Conservation (phyloP, 2,888 invertebrate genomes). For the Tenthredo amoena region DNA sequence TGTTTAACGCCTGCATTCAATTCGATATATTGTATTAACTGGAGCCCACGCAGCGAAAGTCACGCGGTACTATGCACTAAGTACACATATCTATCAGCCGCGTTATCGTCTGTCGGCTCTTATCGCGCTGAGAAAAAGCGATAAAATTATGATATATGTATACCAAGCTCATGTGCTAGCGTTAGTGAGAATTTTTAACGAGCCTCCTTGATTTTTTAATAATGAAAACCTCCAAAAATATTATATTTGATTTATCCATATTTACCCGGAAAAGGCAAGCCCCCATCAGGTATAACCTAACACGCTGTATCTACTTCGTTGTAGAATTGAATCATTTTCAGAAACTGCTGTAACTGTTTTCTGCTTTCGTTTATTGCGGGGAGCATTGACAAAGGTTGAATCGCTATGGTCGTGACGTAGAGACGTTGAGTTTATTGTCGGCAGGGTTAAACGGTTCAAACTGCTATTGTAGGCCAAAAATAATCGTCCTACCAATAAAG, state of each 20-base stretch:
- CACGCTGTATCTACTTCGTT: not conserved
- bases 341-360: constrained; percentile 15
- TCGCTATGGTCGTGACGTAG: constrained; percentile 19
- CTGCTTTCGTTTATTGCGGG: constrained; percentile 9
- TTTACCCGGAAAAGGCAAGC: not conserved
- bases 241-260: not conserved
- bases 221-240: not conserved
- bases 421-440: constrained; percentile 22
- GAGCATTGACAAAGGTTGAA: constrained; percentile 11
- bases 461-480: constrained; percentile 35
- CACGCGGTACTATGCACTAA: constrained; percentile 41
- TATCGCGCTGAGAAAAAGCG: constrained; percentile 44
- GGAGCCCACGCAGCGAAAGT: constrained; percentile 45
- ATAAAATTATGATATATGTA: constrained; percentile 44
- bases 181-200: not conserved
- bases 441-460: constrained; percentile 20
- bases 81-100: constrained; percentile 55
- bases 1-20: constrained; percentile 42
- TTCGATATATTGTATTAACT: constrained; percentile 47
- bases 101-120: constrained; percentile 51
- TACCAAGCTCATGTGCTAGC: constrained; percentile 8
- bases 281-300: not conserved
- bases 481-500: constrained; percentile 34
- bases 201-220: constrained; percentile 1
- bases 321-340: constrained; percentile 1